phyloP scores from a whole-genome alignment of 1,140 invertebrate species.

The Subanguina moxae region DNA sequence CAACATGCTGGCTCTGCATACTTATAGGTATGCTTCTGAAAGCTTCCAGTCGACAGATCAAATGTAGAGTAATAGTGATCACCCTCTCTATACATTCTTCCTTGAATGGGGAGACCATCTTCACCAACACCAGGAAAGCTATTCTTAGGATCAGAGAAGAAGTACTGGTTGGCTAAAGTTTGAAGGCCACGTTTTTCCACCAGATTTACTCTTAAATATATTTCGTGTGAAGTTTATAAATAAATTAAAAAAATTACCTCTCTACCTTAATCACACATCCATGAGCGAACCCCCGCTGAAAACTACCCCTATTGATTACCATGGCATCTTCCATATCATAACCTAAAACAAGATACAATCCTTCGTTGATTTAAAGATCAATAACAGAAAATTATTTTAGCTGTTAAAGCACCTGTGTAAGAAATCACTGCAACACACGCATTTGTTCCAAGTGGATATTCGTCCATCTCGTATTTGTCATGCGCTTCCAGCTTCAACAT shows the following conservation, averaged over 20 bases:
- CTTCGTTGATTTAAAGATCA: slow-evolving; percentile 19
- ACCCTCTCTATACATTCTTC: slow-evolving; percentile 49
- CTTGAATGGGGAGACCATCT: slow-evolving; percentile 54
- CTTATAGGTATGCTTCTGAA: slow-evolving; percentile 66
- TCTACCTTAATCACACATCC: slow-evolving; percentile 64
- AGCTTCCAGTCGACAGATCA: slow-evolving; percentile 32
- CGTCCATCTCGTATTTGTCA: slow-evolving; percentile 81
- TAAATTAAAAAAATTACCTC: slow-evolving; percentile 37
- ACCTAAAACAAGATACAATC: slow-evolving; percentile 69
- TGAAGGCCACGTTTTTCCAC: slow-evolving; percentile 65
- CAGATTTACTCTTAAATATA: slow-evolving; percentile 64
- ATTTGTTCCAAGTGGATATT: slow-evolving; percentile 95
- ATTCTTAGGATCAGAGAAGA: slow-evolving; percentile 43
- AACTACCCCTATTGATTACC: slow-evolving; percentile 90
- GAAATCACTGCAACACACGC: slow-evolving; percentile 96
- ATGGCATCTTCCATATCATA: slow-evolving; percentile 99
- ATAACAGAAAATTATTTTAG: no score
- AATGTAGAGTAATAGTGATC: slow-evolving; percentile 56
- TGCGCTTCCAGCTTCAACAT: slow-evolving; percentile 82
- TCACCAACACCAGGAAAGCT: slow-evolving; percentile 23
- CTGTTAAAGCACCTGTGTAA: slow-evolving; percentile 69
- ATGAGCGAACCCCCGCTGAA: slow-evolving; percentile 87
- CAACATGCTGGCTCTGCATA: slow-evolving; percentile 77
- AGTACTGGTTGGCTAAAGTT: slow-evolving; percentile 22
- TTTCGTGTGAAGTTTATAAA: slow-evolving; percentile 12